Evolutionary conservation across 2,113 vertebrate genomes (phyloP).

Genomic region (Pontoporia blainvillei): DNA sequence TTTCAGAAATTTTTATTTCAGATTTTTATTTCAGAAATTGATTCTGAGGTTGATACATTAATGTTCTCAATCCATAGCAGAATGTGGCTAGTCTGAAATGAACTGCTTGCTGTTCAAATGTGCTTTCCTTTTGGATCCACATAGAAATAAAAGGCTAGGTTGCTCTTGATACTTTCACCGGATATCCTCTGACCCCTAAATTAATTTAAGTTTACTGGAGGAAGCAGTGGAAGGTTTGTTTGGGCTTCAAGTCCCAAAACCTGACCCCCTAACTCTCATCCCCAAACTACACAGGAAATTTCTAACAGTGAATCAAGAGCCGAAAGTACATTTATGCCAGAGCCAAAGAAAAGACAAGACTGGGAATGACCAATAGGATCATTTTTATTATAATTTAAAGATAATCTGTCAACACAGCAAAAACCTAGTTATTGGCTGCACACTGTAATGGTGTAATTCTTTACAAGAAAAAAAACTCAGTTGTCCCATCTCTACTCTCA

Average conservation of each 20-base stretch:
- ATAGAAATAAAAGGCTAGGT: conserved; percentile 18
- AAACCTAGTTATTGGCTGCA: background rate
- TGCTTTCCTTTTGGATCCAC: background rate
- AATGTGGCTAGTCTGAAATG: background rate
- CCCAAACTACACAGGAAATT: conserved; percentile 67
- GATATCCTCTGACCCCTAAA: conserved; percentile 51
- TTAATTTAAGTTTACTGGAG: conserved; percentile 47
- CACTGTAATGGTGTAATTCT: background rate
- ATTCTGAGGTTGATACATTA: background rate
- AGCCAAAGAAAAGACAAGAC: conserved; percentile 8
- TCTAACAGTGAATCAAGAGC: conserved; percentile 65
- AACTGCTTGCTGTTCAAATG: background rate
- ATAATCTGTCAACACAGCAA: background rate
- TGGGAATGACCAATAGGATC: background rate
- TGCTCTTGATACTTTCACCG: conserved; percentile 49
- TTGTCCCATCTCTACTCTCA: background rate
- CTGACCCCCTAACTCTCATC: conserved; percentile 41
- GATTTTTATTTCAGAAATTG: background rate
- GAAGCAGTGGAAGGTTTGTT: conserved; percentile 57
- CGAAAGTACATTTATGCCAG: background rate
- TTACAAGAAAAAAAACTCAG: background rate
- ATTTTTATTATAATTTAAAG: conserved; percentile 33
- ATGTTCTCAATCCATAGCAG: background rate
- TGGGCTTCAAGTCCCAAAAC: conserved; percentile 59
- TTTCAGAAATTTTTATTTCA: too few species aligned